Evolutionary conservation across 1,140 invertebrate species (phyloP).

Genomic region (Drosophila parvula): DNA sequence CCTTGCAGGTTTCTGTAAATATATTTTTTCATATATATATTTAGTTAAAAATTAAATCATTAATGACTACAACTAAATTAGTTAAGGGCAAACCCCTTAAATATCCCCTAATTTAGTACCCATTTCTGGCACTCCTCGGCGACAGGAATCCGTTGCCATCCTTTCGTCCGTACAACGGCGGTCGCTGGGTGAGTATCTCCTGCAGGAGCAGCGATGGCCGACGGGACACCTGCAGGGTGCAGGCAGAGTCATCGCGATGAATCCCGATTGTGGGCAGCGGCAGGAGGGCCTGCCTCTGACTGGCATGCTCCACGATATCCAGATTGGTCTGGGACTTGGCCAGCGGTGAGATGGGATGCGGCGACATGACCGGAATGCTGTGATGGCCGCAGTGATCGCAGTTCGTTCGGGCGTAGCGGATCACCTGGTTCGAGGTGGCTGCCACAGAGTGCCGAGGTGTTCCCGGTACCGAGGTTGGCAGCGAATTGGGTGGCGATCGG

Average conservation of each 20-base stretch:
- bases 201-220: slow-evolving; percentile 78
- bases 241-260: slow-evolving; percentile 62
- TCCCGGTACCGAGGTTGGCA: slow-evolving; percentile 26
- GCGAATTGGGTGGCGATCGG: slow-evolving; percentile 39
- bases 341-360: slow-evolving; percentile 77
- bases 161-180: slow-evolving; percentile 79
- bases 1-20: slow-evolving; percentile 59
- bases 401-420: slow-evolving; percentile 71
- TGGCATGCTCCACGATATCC: slow-evolving; percentile 66
- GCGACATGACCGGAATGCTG: slow-evolving; percentile 75
- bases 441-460: slow-evolving; percentile 10
- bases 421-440: slow-evolving; percentile 54
- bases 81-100: too few relatives aligned
- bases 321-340: slow-evolving; percentile 78
- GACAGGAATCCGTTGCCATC: slow-evolving; percentile 64
- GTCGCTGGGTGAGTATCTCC: slow-evolving; percentile 82
- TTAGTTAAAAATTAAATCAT: too few relatives aligned
- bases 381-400: slow-evolving; percentile 80
- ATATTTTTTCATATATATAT: background rate
- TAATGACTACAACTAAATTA: too few relatives aligned
- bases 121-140: slow-evolving; percentile 57
- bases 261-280: slow-evolving; percentile 53
- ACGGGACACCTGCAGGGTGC: slow-evolving; percentile 76
- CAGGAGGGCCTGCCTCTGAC: slow-evolving; percentile 68
- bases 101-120: slow-evolving; percentile 43